A percentile compares a stretch with the other conserved stretches of the same genome.
Evolutionary conservation across 1,140 invertebrate species (phyloP).

Genomic region (Drosophila ambigua): DNA sequence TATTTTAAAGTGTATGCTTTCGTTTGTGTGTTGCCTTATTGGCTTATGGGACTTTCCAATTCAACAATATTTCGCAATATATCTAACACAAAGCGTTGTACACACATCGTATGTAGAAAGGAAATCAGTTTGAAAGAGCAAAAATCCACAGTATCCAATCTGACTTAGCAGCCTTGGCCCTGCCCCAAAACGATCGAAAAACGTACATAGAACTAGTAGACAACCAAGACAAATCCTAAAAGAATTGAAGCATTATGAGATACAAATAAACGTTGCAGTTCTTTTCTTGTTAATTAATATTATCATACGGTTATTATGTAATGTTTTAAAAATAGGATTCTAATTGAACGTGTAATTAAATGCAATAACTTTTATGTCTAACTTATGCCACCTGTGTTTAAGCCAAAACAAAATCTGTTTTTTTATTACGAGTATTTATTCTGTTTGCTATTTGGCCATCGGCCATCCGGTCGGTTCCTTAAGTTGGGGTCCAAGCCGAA

Average conservation of each 20-base stretch:
- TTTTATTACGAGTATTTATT: constrained; percentile 11
- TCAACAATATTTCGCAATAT: too few relatives aligned
- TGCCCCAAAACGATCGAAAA: constrained; percentile 6
- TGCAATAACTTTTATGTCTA: constrained; percentile 60
- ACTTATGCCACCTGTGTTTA: constrained; percentile 51
- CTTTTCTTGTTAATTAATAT: constrained; percentile 71
- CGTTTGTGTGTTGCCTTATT: too few relatives aligned
- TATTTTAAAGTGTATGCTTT: too few relatives aligned
- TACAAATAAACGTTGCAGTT: constrained; percentile 52
- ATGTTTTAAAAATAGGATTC: constrained; percentile 62
- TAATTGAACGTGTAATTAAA: constrained; percentile 62
- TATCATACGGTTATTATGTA: constrained; percentile 63
- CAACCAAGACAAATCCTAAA: constrained; percentile 49
- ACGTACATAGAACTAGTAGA: constrained; percentile 31
- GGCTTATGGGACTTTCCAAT: too few relatives aligned
- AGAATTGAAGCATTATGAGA: constrained; percentile 16
- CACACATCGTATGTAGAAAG: constrained; percentile 4
- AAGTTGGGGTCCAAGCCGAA: not conserved
- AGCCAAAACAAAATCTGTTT: constrained; percentile 40
- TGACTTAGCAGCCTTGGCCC: constrained; percentile 32
- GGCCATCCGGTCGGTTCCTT: not conserved
- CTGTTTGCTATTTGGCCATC: not conserved
- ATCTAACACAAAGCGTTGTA: not conserved
- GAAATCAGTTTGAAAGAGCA: not conserved
- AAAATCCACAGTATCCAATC: constrained; percentile 1